phyloP scores from a whole-genome alignment of 2,113 vertebrate species.

The Guaruba guarouba region DNA sequence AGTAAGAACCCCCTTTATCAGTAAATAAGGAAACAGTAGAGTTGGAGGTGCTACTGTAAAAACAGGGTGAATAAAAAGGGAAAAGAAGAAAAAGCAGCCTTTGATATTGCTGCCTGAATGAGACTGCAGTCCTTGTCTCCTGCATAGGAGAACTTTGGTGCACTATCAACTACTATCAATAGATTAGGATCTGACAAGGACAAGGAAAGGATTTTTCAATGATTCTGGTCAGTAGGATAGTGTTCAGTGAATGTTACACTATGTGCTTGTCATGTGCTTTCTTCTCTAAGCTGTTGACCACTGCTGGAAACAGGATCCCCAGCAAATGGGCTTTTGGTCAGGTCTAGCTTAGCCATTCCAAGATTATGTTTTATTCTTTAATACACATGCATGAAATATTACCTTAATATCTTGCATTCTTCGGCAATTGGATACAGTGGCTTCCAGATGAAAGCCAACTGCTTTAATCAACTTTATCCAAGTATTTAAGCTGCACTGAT shows the following conservation, averaged over 20 bases:
- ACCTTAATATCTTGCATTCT: background rate
- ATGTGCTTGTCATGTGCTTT: background rate
- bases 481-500: background rate
- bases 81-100: background rate
- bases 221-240: background rate
- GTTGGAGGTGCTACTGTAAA: background rate
- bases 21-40: background rate
- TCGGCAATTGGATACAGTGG: background rate
- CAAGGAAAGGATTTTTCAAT: background rate
- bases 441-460: slow-evolving; percentile 23
- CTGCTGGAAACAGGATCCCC: background rate
- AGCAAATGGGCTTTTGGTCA: background rate
- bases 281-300: background rate
- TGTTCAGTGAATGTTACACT: background rate
- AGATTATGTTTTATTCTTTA: background rate
- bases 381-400: background rate
- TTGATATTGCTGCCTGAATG: background rate
- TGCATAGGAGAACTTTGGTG: background rate
- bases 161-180: background rate
- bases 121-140: background rate
- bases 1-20: background rate
- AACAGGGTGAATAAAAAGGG: background rate
- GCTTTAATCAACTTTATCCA: background rate
- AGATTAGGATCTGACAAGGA: background rate
- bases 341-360: background rate